Base-by-base conservation (phyloP, 2,888 invertebrate species). In the Andricus curvator region DNA sequence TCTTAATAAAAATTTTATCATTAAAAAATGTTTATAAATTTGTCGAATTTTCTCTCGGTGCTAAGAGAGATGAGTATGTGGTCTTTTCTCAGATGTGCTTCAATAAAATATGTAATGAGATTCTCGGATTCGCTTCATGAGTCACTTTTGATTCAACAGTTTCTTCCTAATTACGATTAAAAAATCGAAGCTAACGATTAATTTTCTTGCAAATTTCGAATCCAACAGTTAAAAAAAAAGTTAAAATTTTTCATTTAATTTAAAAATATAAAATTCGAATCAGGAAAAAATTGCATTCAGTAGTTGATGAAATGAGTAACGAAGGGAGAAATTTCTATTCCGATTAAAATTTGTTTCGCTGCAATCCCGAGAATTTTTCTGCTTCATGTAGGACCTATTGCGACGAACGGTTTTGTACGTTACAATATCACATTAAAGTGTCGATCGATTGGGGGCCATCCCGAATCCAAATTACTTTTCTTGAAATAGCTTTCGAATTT, bases 341-440 rank as follows among this genome's bases (percentile, higher is more conserved):
- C 37, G 70, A 80, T 78, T 70, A 1, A 77, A 80, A 79, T 60
- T 11, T 22, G 51, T 44, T 56, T 60, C 11, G 11, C 37, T 33
- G 33, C n/a, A 5, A 74, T 11, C 20, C 29, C 11, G 25, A 20
- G 15, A 51, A 65, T 83, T 83, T 80, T 86, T 84, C 79, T 74
- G 67, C 78, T 83, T 79, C 41, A 80, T 74, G 74, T 81, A 82
- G 84, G 82, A 86, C 84, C 82, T 86, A 86, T 87, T 85, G 90
- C 87, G 88, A 89, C 85, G 85, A 88, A 88, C 87, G 85, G 85
- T 86, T 91, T 92, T 92, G 91, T 92, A 92, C 91, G 91, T 91
- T 90, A 89, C 89, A 89, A 88, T 92, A 92, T 92, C 92, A 92
- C 92, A 92, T 91, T 90, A 86, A 74, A 89, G 88, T 89, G 88